These are phyloP conservation scores for Aleiodes leptofemur DNA, from an alignment of 2,888 invertebrate species.

Conservation along the genomic window DNA sequence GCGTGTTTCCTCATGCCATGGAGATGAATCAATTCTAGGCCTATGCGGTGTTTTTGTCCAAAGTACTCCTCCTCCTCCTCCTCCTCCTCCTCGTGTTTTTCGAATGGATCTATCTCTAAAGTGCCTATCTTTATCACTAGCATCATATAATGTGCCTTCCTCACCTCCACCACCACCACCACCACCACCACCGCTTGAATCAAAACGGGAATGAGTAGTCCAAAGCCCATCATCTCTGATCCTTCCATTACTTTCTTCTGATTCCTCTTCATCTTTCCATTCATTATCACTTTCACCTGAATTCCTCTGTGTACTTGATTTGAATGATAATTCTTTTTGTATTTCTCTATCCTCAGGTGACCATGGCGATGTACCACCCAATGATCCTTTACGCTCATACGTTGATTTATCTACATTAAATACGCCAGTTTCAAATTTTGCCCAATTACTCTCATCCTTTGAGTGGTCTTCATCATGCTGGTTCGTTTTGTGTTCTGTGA, in stretches of 20 bases:
- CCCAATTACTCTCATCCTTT: constrained; percentile 72
- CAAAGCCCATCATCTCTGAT: constrained; percentile 70
- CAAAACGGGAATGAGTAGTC: constrained; percentile 62
- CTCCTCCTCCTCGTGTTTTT: constrained; percentile 66
- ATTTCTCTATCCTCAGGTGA: constrained; percentile 86
- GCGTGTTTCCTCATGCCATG: constrained; percentile 84
- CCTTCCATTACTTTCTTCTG: constrained; percentile 71
- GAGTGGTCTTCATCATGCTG: constrained; percentile 49
- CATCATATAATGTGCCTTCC: constrained; percentile 65
- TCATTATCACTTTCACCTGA: constrained; percentile 74
- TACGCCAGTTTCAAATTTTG: constrained; percentile 70
- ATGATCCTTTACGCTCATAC: constrained; percentile 66
- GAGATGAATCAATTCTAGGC: constrained; percentile 83
- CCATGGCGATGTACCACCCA: constrained; percentile 82
- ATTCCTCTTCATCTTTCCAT: constrained; percentile 75
- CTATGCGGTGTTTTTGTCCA: constrained; percentile 78
- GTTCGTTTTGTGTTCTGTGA: constrained; percentile 58
- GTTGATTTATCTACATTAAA: constrained; percentile 69
- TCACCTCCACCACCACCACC: constrained; percentile 67
- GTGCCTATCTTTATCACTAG: constrained; percentile 65
- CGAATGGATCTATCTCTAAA: constrained; percentile 64
- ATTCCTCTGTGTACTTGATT: constrained; percentile 76
- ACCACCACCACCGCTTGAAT: constrained; percentile 63
- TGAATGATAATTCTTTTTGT: constrained; percentile 70
- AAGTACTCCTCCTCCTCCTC: constrained; percentile 66